Evolutionary conservation across 2,888 invertebrate genomes (phyloP).

Genomic region (Lasioglossum oenotherae): DNA sequence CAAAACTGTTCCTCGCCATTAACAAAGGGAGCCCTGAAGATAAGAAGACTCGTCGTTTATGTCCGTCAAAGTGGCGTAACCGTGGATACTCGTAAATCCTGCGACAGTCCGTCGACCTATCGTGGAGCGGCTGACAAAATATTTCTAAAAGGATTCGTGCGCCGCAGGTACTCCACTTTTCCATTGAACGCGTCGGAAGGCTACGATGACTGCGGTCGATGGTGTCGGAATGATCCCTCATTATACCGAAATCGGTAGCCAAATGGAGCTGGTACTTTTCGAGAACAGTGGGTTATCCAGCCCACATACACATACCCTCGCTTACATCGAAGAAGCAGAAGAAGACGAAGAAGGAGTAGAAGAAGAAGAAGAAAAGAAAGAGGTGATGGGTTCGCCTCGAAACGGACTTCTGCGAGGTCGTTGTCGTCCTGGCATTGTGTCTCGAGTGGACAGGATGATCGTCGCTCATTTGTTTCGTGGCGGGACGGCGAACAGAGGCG

Average conservation of each 20-base stretch:
- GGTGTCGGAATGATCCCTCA: constrained; percentile 51
- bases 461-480: constrained; percentile 81
- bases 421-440: constrained; percentile 70
- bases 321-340: neutral
- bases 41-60: neutral
- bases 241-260: constrained; percentile 68
- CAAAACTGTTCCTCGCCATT: no score
- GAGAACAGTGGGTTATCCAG: constrained; percentile 61
- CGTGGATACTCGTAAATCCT: neutral
- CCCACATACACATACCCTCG: neutral
- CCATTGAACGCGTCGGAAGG: neutral
- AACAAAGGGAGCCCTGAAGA: neutral
- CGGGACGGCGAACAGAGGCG: constrained; percentile 71
- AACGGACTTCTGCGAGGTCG: constrained; percentile 48
- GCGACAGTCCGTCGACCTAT: neutral
- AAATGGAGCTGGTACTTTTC: constrained; percentile 59
- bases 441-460: constrained; percentile 79
- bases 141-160: neutral
- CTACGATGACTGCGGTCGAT: constrained; percentile 1
- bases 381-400: constrained; percentile 37
- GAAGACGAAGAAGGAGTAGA: neutral
- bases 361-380: constrained; percentile 32
- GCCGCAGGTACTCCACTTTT: constrained; percentile 6
- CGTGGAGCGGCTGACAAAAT: constrained; percentile 7
- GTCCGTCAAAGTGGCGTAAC: constrained; percentile 4